Percentiles rank a stretch among this genome's conserved stretches.
Evolutionary conservation across 2,888 invertebrate species (phyloP).

Genomic region (Tipula confusa): DNA sequence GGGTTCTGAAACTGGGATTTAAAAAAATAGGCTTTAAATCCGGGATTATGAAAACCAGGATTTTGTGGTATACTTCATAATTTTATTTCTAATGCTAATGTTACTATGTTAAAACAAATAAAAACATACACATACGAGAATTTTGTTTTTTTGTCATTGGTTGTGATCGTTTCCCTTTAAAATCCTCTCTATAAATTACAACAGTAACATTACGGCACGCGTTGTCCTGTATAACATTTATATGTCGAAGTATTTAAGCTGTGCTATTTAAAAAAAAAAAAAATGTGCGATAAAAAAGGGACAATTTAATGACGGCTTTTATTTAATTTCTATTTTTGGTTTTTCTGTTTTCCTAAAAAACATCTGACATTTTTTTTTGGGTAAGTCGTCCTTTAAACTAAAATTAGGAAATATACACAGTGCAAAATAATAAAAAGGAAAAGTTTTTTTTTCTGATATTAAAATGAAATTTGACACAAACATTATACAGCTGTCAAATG

Average conservation of each 20-base stretch:
- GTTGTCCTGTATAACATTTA: not conserved
- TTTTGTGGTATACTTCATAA: too few species aligned
- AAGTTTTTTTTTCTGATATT: not conserved
- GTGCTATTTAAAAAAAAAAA: not conserved
- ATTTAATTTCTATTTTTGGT: not conserved
- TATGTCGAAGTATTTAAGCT: not conserved
- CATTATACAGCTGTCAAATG: not conserved
- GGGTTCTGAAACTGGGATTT: too few species aligned
- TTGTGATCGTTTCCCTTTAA: not conserved
- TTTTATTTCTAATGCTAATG: too few species aligned
- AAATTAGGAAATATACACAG: not conserved
- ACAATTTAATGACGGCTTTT: not conserved
- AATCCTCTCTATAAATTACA: not conserved
- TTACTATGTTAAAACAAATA: too few species aligned
- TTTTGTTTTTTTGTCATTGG: too few species aligned
- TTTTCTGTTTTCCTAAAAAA: not conserved
- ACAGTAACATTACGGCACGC: not conserved
- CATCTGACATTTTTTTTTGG: not conserved
- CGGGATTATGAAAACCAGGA: too few species aligned
- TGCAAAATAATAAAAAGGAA: not conserved
- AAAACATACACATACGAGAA: too few species aligned
- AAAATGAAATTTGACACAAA: not conserved
- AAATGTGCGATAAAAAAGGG: not conserved
- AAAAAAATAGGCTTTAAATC: too few species aligned
- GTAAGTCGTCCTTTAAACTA: not conserved